These are phyloP conservation scores for Synodontis membranacea DNA, from an alignment of 2,113 vertebrate genomes.

Conservation along the genomic window DNA sequence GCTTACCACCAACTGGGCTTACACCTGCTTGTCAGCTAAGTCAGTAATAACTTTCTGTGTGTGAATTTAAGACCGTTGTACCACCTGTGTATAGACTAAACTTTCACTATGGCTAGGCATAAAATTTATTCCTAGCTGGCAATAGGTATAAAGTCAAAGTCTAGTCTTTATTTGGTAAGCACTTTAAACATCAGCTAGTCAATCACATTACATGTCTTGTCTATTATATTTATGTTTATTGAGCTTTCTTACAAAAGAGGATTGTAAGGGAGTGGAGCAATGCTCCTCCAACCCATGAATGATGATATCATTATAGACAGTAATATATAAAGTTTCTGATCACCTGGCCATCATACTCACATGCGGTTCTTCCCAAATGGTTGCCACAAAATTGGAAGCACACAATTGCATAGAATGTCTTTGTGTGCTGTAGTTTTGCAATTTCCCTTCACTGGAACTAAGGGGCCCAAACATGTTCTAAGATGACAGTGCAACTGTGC, in stretches of 20 bases:
- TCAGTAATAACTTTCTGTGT: not conserved
- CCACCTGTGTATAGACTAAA: not conserved
- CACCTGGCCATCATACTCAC: not conserved
- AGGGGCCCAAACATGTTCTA: not conserved
- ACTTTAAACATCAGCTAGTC: not conserved
- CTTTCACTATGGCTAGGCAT: not conserved
- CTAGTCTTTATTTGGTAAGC: not conserved
- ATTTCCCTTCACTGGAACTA: not conserved
- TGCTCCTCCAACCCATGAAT: not conserved
- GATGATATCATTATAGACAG: not conserved
- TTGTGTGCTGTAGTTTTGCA: not conserved
- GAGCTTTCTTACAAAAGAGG: not conserved
- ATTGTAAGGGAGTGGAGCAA: not conserved
- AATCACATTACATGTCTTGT: not conserved
- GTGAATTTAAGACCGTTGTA: not conserved
- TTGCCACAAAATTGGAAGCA: not conserved
- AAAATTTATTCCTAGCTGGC: not conserved
- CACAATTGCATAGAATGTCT: not conserved
- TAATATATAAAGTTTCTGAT: not conserved
- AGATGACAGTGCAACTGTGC: not conserved
- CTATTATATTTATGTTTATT: not conserved
- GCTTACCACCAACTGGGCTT: not conserved
- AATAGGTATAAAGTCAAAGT: not conserved
- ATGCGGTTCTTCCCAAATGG: not conserved
- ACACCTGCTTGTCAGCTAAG: not conserved